A percentile compares a stretch with the other conserved stretches of the same genome.
Conservation (phyloP, 2,797 vertebrate genomes). For the Molossus molossus region DNA sequence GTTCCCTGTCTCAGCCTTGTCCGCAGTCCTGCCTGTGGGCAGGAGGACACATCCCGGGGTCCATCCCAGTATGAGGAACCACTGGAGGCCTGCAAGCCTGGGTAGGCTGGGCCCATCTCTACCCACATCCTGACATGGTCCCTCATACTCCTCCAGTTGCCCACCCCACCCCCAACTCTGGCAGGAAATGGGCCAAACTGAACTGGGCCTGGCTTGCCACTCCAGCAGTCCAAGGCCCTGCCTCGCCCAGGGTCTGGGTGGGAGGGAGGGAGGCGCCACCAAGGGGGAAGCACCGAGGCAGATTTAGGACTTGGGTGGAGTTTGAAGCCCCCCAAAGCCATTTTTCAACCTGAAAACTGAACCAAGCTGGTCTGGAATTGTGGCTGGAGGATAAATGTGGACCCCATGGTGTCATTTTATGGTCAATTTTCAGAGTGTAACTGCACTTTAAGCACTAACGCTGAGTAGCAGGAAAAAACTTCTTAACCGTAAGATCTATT, state of each 20-base stretch:
- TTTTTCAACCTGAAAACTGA: constrained; percentile 86
- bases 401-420: constrained; percentile 87
- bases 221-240: constrained; percentile 24
- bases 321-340: constrained; percentile 81
- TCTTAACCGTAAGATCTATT: constrained; percentile 82
- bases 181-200: constrained; percentile 9
- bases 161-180: background rate
- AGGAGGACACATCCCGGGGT: background rate
- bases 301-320: constrained; percentile 83
- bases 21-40: background rate
- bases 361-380: constrained; percentile 83
- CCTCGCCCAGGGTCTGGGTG: background rate
- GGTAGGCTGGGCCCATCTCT: background rate
- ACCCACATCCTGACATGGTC: background rate
- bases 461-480: constrained; percentile 87
- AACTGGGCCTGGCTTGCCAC: constrained; percentile 2
- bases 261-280: constrained; percentile 27
- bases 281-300: constrained; percentile 59
- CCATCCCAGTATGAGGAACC: background rate
- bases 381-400: constrained; percentile 84
- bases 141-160: background rate
- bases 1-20: background rate
- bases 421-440: constrained; percentile 87
- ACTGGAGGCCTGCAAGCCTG: background rate
- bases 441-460: constrained; percentile 87